Percentiles rank a stretch among this genome's conserved stretches.
Conservation (phyloP, 2,113 vertebrate genomes). For the Zosterops pallidus region DNA sequence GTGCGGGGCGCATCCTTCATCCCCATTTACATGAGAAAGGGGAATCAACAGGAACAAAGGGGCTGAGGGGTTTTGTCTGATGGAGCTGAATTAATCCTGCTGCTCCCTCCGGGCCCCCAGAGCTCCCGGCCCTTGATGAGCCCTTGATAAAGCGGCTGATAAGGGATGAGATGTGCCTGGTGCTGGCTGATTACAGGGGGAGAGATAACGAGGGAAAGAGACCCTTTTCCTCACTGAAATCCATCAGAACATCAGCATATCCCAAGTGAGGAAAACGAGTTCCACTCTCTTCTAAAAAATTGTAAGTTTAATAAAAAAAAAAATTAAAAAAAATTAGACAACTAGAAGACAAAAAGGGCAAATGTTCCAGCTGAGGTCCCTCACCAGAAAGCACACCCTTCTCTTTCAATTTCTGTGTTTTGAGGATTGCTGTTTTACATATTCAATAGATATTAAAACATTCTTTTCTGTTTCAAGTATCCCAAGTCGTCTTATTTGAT, state of each 20-base stretch:
- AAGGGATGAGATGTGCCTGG: neutral
- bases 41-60: neutral
- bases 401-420: too few species aligned
- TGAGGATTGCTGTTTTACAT: too few species aligned
- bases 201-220: neutral
- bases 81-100: neutral
- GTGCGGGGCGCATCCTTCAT: neutral
- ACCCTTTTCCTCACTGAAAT: rapidly evolving
- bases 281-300: too few species aligned
- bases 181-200: neutral
- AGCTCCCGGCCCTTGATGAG: neutral
- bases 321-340: too few species aligned
- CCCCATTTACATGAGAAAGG: neutral
- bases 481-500: too few species aligned
- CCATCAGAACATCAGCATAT: rapidly evolving
- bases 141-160: neutral
- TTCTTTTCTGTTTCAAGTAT: too few species aligned
- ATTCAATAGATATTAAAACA: too few species aligned
- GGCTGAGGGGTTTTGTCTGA: neutral
- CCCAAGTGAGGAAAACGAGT: neutral
- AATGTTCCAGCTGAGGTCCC: too few species aligned
- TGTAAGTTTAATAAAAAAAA: too few species aligned
- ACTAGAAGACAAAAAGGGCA: too few species aligned
- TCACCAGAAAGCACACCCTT: too few species aligned
- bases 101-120: neutral